Evolutionary conservation across 2,113 vertebrate genomes (phyloP).

Genomic region (Syngnathus typhle): DNA sequence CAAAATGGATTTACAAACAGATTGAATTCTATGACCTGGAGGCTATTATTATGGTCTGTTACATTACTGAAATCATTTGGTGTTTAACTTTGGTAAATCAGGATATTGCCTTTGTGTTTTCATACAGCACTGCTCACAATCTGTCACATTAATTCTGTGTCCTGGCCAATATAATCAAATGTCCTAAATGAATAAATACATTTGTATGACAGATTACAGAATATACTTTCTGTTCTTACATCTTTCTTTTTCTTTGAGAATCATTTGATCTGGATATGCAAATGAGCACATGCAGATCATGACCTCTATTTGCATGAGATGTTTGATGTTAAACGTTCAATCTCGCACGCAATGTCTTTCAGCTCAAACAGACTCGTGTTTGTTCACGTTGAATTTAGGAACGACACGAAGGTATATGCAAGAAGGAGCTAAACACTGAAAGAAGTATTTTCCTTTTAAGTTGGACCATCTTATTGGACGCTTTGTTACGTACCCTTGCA

Average conservation of each 20-base stretch:
- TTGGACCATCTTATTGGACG: neutral
- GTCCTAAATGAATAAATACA: neutral
- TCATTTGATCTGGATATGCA: constrained; percentile 12
- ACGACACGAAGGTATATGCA: neutral
- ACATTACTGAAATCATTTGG: neutral
- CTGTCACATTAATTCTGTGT: constrained; percentile 2
- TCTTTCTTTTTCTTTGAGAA: constrained; percentile 13
- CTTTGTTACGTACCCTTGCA: neutral
- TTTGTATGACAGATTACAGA: neutral
- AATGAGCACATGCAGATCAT: constrained; percentile 6
- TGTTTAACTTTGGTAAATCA: neutral
- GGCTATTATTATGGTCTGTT: neutral
- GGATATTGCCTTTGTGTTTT: neutral
- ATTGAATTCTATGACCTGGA: neutral
- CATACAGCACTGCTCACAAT: neutral
- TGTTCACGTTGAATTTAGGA: neutral
- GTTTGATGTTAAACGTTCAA: constrained; percentile 3
- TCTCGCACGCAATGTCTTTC: neutral
- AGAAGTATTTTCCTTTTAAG: neutral
- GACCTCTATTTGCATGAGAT: constrained; percentile 1
- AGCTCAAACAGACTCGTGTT: neutral
- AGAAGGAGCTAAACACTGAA: neutral
- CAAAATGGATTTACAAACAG: neutral
- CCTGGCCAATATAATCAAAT: constrained; percentile 14
- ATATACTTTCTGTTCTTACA: constrained; percentile 12